Conservation (phyloP, 64 coral and sea anemone genomes). For the Montipora cactus region DNA sequence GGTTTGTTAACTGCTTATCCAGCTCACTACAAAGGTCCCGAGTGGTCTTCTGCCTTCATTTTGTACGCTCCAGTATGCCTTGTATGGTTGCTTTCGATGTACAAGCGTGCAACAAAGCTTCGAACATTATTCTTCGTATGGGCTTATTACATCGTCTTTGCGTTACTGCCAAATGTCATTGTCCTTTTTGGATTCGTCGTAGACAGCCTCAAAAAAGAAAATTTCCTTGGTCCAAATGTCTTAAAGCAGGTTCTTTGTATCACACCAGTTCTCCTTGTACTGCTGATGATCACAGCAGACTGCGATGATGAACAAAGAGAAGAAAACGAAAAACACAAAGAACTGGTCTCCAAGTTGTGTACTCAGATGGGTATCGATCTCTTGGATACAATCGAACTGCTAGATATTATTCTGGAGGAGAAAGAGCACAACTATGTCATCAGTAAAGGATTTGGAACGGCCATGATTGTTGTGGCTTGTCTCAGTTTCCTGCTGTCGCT, state of each 20-base stretch:
- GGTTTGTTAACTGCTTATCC: not conserved
- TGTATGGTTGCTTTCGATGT: not conserved
- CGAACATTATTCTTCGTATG: not conserved
- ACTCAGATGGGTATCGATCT: conserved; percentile 25
- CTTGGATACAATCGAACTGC: conserved; percentile 40
- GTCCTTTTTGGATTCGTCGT: not conserved
- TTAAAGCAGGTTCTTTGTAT: conserved; percentile 30
- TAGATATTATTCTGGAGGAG: conserved; percentile 39
- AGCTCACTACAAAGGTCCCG: not conserved
- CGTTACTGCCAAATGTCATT: not conserved
- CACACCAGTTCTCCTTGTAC: conserved; percentile 1
- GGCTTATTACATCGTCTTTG: not conserved
- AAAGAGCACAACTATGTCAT: not conserved
- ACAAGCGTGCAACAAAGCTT: not conserved
- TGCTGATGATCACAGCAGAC: not conserved
- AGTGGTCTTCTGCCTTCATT: not conserved
- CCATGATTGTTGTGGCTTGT: too few relatives aligned
- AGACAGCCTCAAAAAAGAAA: not conserved
- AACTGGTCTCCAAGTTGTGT: conserved; percentile 27
- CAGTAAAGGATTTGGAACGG: too few relatives aligned
- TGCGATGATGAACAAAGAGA: not conserved
- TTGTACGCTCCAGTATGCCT: not conserved
- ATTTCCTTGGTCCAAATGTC: conserved; percentile 3
- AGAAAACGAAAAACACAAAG: not conserved
- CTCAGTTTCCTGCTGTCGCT: too few relatives aligned